Percentiles rank a stretch among this genome's conserved stretches.
Conservation (phyloP, 37 sponge, comb jelly and placozoan genomes). For the Agelas oroides region DNA sequence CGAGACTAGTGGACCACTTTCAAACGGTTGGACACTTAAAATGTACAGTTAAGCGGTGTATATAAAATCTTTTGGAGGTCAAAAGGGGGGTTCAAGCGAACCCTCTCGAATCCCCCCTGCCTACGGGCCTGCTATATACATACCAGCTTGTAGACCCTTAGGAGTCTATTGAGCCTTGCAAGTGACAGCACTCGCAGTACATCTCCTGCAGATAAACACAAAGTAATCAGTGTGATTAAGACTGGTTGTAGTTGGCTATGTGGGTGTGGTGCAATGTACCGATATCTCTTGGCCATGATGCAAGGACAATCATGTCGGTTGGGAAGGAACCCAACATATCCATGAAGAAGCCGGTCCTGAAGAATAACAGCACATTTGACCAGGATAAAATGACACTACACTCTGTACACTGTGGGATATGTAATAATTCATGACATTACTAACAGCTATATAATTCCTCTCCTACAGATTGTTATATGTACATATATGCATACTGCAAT, state of each 20-base stretch:
- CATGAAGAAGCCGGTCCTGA: slow-evolving; percentile 66
- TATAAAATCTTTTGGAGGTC: too few relatives aligned
- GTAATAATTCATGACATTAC: too few relatives aligned
- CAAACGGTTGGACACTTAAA: too few relatives aligned
- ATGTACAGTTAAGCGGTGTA: too few relatives aligned
- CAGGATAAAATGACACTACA: background rate
- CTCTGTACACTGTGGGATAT: background rate
- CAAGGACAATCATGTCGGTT: slow-evolving; percentile 58
- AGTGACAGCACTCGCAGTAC: slow-evolving; percentile 59
- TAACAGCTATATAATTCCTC: too few relatives aligned
- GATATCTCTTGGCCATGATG: slow-evolving; percentile 29
- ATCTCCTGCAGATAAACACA: slow-evolving; percentile 26
- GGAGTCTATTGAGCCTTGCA: slow-evolving; percentile 56
- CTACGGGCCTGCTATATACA: too few relatives aligned
- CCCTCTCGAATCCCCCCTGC: too few relatives aligned
- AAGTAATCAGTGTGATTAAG: background rate
- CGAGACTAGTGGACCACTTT: too few relatives aligned
- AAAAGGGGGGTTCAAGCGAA: too few relatives aligned
- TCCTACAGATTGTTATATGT: too few relatives aligned
- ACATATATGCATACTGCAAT: too few relatives aligned
- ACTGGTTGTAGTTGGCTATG: background rate
- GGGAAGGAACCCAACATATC: slow-evolving; percentile 71
- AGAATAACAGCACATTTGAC: background rate
- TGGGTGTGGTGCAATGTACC: background rate
- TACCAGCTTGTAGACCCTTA: slow-evolving; percentile 75